Conservation (phyloP, 2,888 invertebrate genomes). For the Hirtodrosophila histrioides region DNA sequence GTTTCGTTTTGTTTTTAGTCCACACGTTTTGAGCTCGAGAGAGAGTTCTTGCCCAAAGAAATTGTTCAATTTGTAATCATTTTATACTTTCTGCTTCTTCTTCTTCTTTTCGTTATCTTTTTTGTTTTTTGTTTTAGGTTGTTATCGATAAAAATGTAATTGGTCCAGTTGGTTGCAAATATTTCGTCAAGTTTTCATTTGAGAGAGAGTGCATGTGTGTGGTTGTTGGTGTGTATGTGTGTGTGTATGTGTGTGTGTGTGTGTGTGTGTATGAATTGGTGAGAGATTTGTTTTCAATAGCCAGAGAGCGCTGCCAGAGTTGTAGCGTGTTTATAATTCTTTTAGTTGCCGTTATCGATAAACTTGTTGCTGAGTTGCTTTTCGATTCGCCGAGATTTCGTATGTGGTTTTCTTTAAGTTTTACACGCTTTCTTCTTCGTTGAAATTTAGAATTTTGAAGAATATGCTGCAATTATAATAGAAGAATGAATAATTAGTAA, state of each 20-base stretch:
- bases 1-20: conserved; percentile 20
- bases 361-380: conserved; percentile 47
- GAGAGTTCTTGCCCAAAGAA: conserved; percentile 48
- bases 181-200: conserved; percentile 52
- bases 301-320: conserved; percentile 76
- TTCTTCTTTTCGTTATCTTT: background rate
- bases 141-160: conserved; percentile 66
- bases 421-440: conserved; percentile 73
- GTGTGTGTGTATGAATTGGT: conserved; percentile 30
- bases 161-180: conserved; percentile 73
- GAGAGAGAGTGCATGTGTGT: conserved; percentile 22
- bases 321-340: conserved; percentile 64
- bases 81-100: conserved; percentile 5
- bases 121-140: conserved; percentile 22
- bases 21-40: conserved; percentile 33
- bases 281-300: conserved; percentile 44
- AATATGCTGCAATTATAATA: conserved; percentile 63
- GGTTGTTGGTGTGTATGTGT: conserved; percentile 8
- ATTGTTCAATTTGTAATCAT: conserved; percentile 52
- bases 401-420: conserved; percentile 63
- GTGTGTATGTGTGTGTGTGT: conserved; percentile 10
- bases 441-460: conserved; percentile 80
- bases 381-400: conserved; percentile 69
- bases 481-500: background rate
- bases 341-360: conserved; percentile 45